Conservation (phyloP, 2,888 invertebrate genomes). For the Cryptus armator region DNA sequence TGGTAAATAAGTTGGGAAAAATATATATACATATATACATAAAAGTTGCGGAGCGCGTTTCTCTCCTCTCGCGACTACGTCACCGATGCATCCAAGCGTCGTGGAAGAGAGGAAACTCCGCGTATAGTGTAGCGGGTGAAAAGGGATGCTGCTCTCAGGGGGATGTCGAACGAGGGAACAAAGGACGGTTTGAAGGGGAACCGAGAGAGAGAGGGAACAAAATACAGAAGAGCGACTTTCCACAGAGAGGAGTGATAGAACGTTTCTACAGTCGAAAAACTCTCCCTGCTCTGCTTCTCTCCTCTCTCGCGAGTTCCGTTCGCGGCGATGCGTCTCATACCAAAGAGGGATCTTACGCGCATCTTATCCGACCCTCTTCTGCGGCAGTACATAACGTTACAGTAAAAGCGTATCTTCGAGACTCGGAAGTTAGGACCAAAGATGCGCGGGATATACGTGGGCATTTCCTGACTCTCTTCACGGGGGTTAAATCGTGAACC, state of each 20-base stretch:
- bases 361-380: conserved; percentile 49
- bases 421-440: conserved; percentile 33
- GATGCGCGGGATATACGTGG: conserved; percentile 22
- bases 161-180: conserved; percentile 78
- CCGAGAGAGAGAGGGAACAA: conserved; percentile 47
- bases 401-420: neutral
- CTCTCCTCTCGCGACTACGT: conserved; percentile 10
- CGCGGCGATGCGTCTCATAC: conserved; percentile 33
- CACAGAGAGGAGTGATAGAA: conserved; percentile 51
- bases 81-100: conserved; percentile 32
- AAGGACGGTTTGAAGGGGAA: conserved; percentile 79
- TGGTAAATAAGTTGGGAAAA: too few species aligned
- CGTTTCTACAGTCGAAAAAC: conserved; percentile 56
- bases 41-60: conserved; percentile 19
- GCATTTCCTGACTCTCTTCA: conserved; percentile 37
- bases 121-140: conserved; percentile 5
- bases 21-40: too few species aligned
- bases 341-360: conserved; percentile 53
- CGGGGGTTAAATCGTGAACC: conserved; percentile 10
- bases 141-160: conserved; percentile 74
- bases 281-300: conserved; percentile 45
- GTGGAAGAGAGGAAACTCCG: conserved; percentile 32
- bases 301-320: conserved; percentile 37
- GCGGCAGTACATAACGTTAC: conserved; percentile 37
- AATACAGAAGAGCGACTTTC: conserved; percentile 25